Base-by-base conservation (phyloP, 2,888 invertebrate species). In the Cyclophora punctaria region DNA sequence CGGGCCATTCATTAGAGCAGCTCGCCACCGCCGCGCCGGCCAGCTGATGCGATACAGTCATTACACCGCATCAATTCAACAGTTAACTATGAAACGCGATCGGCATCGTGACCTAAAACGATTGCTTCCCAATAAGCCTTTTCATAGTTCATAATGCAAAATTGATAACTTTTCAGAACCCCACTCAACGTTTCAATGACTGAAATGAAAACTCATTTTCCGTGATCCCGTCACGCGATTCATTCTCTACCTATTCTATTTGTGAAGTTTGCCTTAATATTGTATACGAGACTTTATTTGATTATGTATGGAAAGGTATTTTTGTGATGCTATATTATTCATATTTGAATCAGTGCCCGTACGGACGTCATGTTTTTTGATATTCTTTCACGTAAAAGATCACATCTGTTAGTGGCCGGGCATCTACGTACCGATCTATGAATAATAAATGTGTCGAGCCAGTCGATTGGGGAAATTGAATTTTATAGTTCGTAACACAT, bases 391-490 rank as follows among this genome's bases (percentile, higher is more conserved):
- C 84, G 87, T 86, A 86, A 86, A 86, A 85, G 81, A 87, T 86
- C 81, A 78, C 83, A 86, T 87, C 85, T 87, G 84, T 81, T 84
- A 86, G 82, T 80, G 85, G 83, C 83, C 80, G 82, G 75, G 80
- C 81, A 75, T 78, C 79, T 80, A 80, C 78, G 80, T 83, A 80
- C 78, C 80, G 80, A 73, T 74, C 86, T 83, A 86, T 88, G 87
- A 88, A 88, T 88, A 88, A 87, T 87, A 87, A 88, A 88, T 87
- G 85, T 79, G 80, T 73, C 81, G 83, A 76, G 80, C 78, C 78
- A 71, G 80, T 83, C 87, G 85, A 85, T 87, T 85, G 86, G 83
- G 88, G 86, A 88, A 88, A 88, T 88, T 87, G 87, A 88, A 88
- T 88, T 88, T 88, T 87, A 86, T 87, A 88, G 85, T 80, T 86